Evolutionary conservation across 2,797 vertebrate genomes (phyloP).

Genomic region (Melanotaenia maccullochi): DNA sequence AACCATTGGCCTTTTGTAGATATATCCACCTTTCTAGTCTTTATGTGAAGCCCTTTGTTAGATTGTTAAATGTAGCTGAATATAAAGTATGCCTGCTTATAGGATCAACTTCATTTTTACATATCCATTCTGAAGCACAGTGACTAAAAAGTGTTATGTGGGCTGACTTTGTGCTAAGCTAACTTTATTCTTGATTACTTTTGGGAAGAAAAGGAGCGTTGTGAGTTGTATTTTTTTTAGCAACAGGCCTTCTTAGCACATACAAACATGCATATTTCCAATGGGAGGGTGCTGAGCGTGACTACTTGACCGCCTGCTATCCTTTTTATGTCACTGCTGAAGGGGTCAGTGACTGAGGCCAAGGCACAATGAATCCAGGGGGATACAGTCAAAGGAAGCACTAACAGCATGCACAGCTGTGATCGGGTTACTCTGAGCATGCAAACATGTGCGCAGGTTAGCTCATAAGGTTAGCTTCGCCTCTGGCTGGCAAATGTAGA

Average conservation of each 20-base stretch:
- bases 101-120: neutral
- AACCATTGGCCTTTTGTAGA: neutral
- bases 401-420: slow-evolving; percentile 51
- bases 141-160: too few relatives aligned
- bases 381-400: slow-evolving; percentile 42
- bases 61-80: too few relatives aligned
- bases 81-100: neutral
- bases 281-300: slow-evolving; percentile 13
- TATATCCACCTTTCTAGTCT: neutral
- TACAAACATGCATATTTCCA: slow-evolving; percentile 22
- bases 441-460: slow-evolving; percentile 14
- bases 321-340: slow-evolving; percentile 56
- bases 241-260: neutral
- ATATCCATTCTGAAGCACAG: neutral
- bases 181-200: too few relatives aligned
- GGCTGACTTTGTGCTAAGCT: too few relatives aligned
- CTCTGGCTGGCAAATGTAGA: slow-evolving; percentile 14
- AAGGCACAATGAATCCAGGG: slow-evolving; percentile 31
- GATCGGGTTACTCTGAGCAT: slow-evolving; percentile 7
- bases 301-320: slow-evolving; percentile 50
- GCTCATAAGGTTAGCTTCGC: slow-evolving; percentile 7
- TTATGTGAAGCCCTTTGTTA: neutral
- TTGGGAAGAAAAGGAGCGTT: neutral
- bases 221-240: neutral
- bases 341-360: slow-evolving; percentile 53